Evolutionary conservation across 2,888 invertebrate species (phyloP), one percentile per base, ranked within the genome.

Genomic region (Nomada hirtipes): DNA sequence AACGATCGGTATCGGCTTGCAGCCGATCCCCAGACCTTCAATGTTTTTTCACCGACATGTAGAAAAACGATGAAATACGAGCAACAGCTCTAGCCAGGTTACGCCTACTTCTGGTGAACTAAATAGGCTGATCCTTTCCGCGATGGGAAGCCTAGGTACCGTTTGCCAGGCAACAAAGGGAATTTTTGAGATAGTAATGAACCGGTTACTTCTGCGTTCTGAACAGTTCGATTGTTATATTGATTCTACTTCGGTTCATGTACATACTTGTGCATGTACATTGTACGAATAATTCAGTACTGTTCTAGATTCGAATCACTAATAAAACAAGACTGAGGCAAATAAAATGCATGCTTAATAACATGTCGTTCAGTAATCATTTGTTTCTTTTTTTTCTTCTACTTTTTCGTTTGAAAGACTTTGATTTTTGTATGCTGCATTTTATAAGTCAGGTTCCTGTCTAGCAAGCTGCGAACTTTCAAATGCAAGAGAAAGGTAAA

Each of bases 31-130:
- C 26, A 57, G 71, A 71, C 53, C 70, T 55, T n/a, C 72, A 9
- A 13, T 23, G 55, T 76, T 60, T 67, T 47, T 70, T 50, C 52
- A 52, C 23, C 15, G 60, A 26, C 59, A 57, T 59, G 23, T 74
- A 59, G 77, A 78, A 78, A 79, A 74, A 83, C 59, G 50, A 59
- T 78, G 83, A 83, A 78, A 82, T 53, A 72, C 44, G 82, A 80
- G 59, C 71, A 26, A 18, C n/a, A 57, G n/a, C 60, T 67, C 67
- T 67, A 73, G 68, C 23, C 53, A n/a, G 64, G 74, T 72, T 57
- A 77, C 82, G 82, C 83, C 82, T 64, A 78, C 82, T 59, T 50
- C 47, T 36, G 55, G 15, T 23, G 26, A 52, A 42, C 61, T 68
- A 83, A 82, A 72, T 72, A 70, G 73, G 70, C 42, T 55, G 72